Percentiles rank a stretch among this genome's conserved stretches.
These are phyloP conservation scores for Bolinopsis microptera DNA, from an alignment of 37 sponge, comb jelly and placozoan genomes.

Conservation along the genomic window DNA sequence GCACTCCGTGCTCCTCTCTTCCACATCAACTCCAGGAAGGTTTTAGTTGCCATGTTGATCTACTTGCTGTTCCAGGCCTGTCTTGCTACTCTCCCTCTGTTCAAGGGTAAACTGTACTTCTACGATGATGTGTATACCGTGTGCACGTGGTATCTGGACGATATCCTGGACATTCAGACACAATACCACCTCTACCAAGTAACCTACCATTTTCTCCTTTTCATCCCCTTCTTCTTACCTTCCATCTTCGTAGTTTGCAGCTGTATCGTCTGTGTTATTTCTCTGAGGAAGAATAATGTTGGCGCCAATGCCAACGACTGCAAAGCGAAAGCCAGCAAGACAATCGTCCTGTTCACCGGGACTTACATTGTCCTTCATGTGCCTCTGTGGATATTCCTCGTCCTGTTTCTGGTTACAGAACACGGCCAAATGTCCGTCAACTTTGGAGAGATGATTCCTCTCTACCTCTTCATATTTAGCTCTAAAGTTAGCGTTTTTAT, in stretches of 20 bases:
- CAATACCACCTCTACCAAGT: background rate
- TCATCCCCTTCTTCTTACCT: background rate
- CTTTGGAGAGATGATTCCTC: background rate
- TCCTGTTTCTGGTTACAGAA: background rate
- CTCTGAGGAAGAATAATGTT: background rate
- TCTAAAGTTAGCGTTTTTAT: background rate
- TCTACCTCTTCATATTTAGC: background rate
- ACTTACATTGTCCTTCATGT: constrained; percentile 2
- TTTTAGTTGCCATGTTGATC: background rate
- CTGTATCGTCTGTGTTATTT: background rate
- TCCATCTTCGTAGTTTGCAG: background rate
- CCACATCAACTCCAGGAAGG: background rate
- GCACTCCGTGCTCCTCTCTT: background rate
- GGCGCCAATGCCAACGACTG: background rate
- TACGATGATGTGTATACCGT: constrained; percentile 31
- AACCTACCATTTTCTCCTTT: background rate
- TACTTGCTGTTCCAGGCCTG: background rate
- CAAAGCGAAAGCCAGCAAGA: background rate
- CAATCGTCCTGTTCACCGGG: background rate
- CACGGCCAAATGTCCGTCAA: background rate
- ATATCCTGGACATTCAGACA: background rate
- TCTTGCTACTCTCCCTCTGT: background rate
- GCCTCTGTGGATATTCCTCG: constrained; percentile 6
- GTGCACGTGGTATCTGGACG: background rate
- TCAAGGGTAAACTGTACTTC: background rate